These are phyloP conservation scores for Ophioderma brevispina DNA, from an alignment of 35 echinoderm and acorn worm species.

Conservation along the genomic window DNA sequence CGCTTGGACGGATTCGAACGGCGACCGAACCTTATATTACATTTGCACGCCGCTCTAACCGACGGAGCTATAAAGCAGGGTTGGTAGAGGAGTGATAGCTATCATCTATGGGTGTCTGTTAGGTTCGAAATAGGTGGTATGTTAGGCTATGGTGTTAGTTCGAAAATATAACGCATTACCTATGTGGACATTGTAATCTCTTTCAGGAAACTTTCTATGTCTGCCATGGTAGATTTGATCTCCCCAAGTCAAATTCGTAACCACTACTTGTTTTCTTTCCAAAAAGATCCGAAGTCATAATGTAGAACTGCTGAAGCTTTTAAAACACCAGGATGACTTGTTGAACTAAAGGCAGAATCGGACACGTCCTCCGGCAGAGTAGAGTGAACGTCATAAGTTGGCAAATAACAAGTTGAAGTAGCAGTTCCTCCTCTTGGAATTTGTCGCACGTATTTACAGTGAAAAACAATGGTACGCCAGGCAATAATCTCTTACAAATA, in stretches of 20 bases:
- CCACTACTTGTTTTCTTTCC: conserved; percentile 8
- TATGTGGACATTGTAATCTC: no score
- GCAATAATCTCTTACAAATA: no score
- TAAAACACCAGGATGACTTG: conserved; percentile 44
- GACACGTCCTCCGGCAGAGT: conserved; percentile 23
- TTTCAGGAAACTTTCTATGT: background rate
- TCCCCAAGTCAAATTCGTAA: conserved; percentile 18
- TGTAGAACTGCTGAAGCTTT: conserved; percentile 23
- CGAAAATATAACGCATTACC: no score
- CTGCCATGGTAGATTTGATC: conserved; percentile 33
- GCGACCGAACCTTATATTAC: no score
- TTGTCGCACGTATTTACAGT: conserved; percentile 34
- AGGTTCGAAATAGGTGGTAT: no score
- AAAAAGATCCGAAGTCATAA: conserved; percentile 31
- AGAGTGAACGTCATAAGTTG: conserved; percentile 43
- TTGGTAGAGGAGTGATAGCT: no score
- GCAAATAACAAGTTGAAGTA: conserved; percentile 30
- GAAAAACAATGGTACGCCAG: conserved; percentile 39
- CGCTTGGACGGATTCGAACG: no score
- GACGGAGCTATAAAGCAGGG: no score
- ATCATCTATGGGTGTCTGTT: no score
- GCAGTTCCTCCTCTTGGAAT: background rate
- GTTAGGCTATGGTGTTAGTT: no score
- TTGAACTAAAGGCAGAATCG: conserved; percentile 21
- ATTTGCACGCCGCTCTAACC: no score